Evolutionary conservation across 2,888 invertebrate species (phyloP).

Genomic region (Rhopalosiphum nymphaeae): DNA sequence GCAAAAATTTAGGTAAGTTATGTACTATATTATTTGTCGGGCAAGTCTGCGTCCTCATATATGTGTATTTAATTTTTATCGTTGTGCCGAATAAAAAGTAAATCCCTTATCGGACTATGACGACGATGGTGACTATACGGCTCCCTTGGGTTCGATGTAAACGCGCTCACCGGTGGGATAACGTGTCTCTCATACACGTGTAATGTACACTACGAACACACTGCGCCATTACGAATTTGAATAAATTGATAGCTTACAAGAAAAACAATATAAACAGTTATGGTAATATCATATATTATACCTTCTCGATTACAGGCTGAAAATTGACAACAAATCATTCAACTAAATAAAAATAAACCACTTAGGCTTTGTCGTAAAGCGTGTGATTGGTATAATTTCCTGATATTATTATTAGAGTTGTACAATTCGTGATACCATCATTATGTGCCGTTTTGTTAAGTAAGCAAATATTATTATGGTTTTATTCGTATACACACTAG

Average conservation of each 20-base stretch:
- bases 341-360: neutral
- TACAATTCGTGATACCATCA: neutral
- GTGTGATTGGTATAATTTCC: neutral
- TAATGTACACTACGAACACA: neutral
- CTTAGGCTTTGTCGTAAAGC: neutral
- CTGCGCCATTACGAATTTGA: neutral
- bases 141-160: constrained; percentile 10
- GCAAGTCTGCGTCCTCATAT: neutral
- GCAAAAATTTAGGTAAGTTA: neutral
- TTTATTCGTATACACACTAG: neutral
- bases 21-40: neutral
- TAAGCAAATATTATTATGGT: neutral
- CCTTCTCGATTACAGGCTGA: neutral
- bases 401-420: neutral
- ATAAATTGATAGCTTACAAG: neutral
- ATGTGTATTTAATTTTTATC: neutral
- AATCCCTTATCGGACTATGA: neutral
- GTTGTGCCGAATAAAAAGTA: neutral
- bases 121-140: neutral
- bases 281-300: neutral
- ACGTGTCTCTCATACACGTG: neutral
- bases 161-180: neutral
- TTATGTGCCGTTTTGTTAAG: neutral
- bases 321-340: neutral
- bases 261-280: neutral